These are phyloP conservation scores for Trachelus iudaicus DNA, from an alignment of 2,888 invertebrate species.

Conservation along the genomic window DNA sequence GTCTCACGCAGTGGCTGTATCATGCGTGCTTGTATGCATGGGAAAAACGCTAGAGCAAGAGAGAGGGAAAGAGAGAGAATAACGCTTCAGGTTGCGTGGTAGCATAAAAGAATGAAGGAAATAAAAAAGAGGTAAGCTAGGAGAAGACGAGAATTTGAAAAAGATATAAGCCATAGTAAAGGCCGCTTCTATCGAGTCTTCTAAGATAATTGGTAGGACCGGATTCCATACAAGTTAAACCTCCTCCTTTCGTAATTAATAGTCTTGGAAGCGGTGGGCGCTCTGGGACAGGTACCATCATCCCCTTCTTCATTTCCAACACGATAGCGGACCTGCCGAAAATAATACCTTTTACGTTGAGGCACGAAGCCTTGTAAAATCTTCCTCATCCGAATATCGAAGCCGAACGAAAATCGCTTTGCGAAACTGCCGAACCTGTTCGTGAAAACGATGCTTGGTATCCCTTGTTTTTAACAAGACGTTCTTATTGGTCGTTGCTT, in stretches of 20 bases:
- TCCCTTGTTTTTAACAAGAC: not conserved
- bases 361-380: conserved; percentile 7
- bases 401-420: not conserved
- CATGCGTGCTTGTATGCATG: not conserved
- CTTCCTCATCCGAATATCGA: not conserved
- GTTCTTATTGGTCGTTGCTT: not conserved
- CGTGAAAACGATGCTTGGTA: not conserved
- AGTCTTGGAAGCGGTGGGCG: conserved; percentile 41
- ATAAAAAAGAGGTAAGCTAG: conserved; percentile 5
- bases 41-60: not conserved
- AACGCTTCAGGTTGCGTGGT: conserved; percentile 38
- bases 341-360: conserved; percentile 23
- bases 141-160: conserved; percentile 4
- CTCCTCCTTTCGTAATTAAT: conserved; percentile 56
- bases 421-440: not conserved
- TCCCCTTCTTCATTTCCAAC: conserved; percentile 1
- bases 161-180: not conserved
- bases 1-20: not conserved
- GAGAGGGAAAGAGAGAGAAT: conserved; percentile 1
- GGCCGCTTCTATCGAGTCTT: conserved; percentile 23
- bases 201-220: conserved; percentile 58
- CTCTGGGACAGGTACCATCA: not conserved
- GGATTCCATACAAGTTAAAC: conserved; percentile 52
- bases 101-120: conserved; percentile 4
- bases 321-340: conserved; percentile 18